A percentile compares a stretch with the other conserved stretches of the same genome.
Evolutionary conservation across 2,113 vertebrate species (phyloP).

Genomic region (Lepus europaeus): DNA sequence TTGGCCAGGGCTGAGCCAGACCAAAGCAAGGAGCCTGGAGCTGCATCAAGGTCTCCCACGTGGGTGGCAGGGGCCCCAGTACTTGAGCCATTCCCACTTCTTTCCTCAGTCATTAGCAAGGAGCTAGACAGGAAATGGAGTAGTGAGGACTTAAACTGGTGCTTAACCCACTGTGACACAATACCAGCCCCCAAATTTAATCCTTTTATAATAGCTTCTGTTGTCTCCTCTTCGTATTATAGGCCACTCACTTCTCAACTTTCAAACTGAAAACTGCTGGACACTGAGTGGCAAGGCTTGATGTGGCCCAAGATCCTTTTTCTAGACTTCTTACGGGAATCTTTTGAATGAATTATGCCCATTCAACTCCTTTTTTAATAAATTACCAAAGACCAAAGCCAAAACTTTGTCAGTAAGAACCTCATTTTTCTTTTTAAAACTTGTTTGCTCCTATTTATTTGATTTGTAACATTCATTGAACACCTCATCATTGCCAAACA

Average conservation of each 20-base stretch:
- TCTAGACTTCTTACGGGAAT: neutral
- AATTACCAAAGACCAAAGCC: neutral
- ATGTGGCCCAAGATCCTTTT: neutral
- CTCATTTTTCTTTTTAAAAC: constrained; percentile 31
- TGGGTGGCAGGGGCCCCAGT: too few species aligned
- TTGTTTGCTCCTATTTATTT: neutral
- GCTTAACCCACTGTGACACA: too few species aligned
- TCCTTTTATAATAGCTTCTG: neutral
- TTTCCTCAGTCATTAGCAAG: too few species aligned
- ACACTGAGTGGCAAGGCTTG: neutral
- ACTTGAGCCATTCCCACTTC: too few species aligned
- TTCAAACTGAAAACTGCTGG: neutral
- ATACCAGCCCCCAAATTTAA: too few species aligned
- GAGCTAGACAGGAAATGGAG: too few species aligned
- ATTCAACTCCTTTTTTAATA: neutral
- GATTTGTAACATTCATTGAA: neutral
- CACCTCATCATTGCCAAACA: neutral
- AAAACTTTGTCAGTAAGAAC: neutral
- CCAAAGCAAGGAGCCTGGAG: too few species aligned
- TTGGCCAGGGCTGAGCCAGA: too few species aligned
- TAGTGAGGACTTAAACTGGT: too few species aligned
- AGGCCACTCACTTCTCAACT: neutral
- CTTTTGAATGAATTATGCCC: neutral
- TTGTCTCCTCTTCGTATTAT: neutral
- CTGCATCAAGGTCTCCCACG: too few species aligned